Evolutionary conservation across 92 coral and sea anemone species (phyloP), one percentile per base, ranked within the genome.

Genomic region (Epizoanthus ramosus): DNA sequence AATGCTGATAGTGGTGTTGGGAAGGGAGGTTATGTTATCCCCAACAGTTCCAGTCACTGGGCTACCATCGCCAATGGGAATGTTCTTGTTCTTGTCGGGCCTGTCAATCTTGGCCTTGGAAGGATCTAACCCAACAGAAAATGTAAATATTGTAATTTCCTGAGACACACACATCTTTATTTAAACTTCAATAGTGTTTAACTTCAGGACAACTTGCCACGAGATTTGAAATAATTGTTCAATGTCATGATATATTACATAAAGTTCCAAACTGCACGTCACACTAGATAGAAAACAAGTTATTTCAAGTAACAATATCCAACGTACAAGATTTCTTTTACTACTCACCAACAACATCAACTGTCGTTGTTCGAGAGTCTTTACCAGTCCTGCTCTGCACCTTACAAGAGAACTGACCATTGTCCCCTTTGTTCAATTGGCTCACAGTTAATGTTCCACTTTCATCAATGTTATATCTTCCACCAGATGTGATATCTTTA

Each of bases 321-420:
- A 37, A 37, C 5, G 43, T 37, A 0, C 6, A 6, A 37, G 43
- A 37, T 37, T 37, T 28, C 0, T 28, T 28, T 6, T 37, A 3
- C 3, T 37, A 75, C 80, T 57, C 16, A 75, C 80, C 80, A 7
- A 75, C 80, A 33, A 57, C 80, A n/a, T 31, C 68, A 57, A 75
- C 50, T 57, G 43, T 8, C 24, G 66, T 57, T 33, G 80, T 75
- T 28, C 68, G 80, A 8, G 80, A 75, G 16, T 75, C 80, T 75
- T 75, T 57, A 12, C 80, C 80, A 57, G 59, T 22, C 14, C 80
- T 57, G n/a, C 39, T 75, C 37, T 57, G 67, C 50, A 28, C 80
- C 7, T 33, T 45, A 45, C 80, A 75, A 25, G 80, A 56, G 58
- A 75, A 75, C 19, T 56, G 23, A 57, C 54, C 80, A 9, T 16